phyloP scores from a whole-genome alignment of 1,140 invertebrate genomes.

The Brachionus calyciflorus region DNA sequence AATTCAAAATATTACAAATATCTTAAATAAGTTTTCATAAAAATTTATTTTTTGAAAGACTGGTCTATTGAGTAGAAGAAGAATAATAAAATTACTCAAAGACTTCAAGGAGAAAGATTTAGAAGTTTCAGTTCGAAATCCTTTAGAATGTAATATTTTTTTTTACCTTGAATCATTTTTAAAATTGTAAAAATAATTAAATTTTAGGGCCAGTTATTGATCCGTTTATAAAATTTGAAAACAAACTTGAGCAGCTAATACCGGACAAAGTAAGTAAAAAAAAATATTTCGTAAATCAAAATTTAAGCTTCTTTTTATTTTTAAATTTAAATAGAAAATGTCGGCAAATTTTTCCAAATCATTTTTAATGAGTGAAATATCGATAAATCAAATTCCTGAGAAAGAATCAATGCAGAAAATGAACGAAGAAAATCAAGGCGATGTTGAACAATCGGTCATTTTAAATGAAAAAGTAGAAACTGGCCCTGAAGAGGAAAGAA shows the following conservation, averaged over 20 bases:
- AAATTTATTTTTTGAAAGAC: conserved; percentile 4
- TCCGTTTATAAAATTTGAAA: conserved; percentile 44
- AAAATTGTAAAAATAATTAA: background rate
- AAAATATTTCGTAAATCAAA: too few species aligned
- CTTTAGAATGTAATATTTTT: conserved; percentile 35
- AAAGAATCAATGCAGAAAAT: conserved; percentile 30
- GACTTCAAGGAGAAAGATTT: conserved; percentile 4
- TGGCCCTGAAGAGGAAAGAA: conserved; percentile 47
- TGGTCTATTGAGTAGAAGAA: conserved; percentile 26
- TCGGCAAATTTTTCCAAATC: background rate
- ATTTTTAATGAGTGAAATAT: conserved; percentile 4
- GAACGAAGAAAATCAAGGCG: conserved; percentile 48
- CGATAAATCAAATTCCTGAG: background rate
- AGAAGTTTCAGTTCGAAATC: conserved; percentile 1
- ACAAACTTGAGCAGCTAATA: conserved; percentile 37
- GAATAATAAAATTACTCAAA: conserved; percentile 26
- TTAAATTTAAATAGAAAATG: background rate
- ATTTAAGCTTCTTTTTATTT: too few species aligned
- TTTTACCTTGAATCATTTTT: background rate
- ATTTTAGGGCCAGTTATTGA: conserved; percentile 38
- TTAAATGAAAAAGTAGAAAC: conserved; percentile 37
- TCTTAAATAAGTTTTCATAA: too few species aligned
- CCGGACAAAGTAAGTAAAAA: conserved; percentile 46
- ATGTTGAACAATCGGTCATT: background rate
- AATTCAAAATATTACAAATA: too few species aligned